Evolutionary conservation across 2,113 vertebrate species (phyloP).

Genomic region (Callospermophilus lateralis): DNA sequence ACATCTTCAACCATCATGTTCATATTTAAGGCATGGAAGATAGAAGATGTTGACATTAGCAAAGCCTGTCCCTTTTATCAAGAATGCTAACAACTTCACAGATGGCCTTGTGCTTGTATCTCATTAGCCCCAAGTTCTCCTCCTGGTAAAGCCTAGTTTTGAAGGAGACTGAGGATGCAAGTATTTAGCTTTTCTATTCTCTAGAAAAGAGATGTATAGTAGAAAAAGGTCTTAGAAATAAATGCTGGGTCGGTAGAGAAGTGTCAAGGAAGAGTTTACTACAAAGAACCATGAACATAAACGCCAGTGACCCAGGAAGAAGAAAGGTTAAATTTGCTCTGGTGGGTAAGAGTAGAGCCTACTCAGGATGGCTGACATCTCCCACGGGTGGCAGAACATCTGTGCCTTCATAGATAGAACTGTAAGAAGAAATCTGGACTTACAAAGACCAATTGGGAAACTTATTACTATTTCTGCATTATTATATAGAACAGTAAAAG

Average conservation of each 20-base stretch:
- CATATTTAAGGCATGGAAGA: not conserved
- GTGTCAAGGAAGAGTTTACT: not conserved
- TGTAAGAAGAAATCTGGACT: not conserved
- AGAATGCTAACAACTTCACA: not conserved
- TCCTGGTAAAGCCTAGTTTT: slow-evolving; percentile 14
- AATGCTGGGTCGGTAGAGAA: not conserved
- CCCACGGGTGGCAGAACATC: not conserved
- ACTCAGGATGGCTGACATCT: not conserved
- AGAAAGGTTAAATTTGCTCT: not conserved
- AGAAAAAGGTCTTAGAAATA: not conserved
- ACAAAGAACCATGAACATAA: not conserved
- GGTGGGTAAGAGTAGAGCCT: not conserved
- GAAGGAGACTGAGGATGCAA: slow-evolving; percentile 10
- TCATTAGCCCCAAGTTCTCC: not conserved
- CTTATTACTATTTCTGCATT: not conserved
- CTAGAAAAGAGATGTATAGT: not conserved
- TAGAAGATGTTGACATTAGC: not conserved
- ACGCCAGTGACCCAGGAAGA: not conserved
- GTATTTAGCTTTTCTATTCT: not conserved
- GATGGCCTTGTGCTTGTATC: not conserved
- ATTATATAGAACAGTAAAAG: not conserved
- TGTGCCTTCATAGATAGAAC: not conserved
- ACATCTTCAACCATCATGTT: not conserved
- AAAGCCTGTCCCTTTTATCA: not conserved
- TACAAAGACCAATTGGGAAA: not conserved